Base-by-base conservation (phyloP, 2,888 invertebrate species). In the Chymomyza caudatula region DNA sequence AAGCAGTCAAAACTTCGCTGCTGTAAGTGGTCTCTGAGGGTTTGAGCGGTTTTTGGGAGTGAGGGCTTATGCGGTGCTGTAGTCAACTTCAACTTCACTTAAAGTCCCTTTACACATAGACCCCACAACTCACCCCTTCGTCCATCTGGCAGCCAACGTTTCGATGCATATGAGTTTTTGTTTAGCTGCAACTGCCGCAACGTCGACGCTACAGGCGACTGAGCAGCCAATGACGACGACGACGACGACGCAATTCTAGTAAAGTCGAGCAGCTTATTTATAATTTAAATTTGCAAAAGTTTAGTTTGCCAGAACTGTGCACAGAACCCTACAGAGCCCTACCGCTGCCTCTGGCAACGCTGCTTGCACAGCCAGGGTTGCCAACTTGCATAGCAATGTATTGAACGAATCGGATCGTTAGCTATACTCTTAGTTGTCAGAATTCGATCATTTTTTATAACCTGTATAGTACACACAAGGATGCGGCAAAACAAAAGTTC, bases 91-190 rank as follows among this genome's bases (percentile, higher is more conserved):
- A 85, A 80, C 82, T 82, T 82, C 84, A 85, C 81, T 85, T 85
- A 85, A 83, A 85, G 83, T 85, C 85, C 82, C 83, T 83, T 75
- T 80, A 78, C 84, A 83, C 11, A 37, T 37, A 37, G 25, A 25
- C 25, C 25, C 25, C 25, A 4, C 4, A 25, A 11, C 29, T 11
- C 29, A 11, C 11, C 29, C 44, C n/a, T 52, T 25, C 54, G 11
- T 37, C 29, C 15, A 20, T 5, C 20, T 42, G 20, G n/a, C 15
- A 4, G 82, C 82, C 29, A 84, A 84, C 80, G 82, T 81, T 84
- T 84, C 85, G 83, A 85, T 85, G 85, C 85, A 85, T 85, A 85
- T 83, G 85, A 85, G 82, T 85, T 85, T 83, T 83, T 85, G 84
- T 82, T 80, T 84, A 78, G 71, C 71, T 72, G 70, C 77, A 63